Conservation (phyloP, 2,113 vertebrate species). For the Pithys albifrons region DNA sequence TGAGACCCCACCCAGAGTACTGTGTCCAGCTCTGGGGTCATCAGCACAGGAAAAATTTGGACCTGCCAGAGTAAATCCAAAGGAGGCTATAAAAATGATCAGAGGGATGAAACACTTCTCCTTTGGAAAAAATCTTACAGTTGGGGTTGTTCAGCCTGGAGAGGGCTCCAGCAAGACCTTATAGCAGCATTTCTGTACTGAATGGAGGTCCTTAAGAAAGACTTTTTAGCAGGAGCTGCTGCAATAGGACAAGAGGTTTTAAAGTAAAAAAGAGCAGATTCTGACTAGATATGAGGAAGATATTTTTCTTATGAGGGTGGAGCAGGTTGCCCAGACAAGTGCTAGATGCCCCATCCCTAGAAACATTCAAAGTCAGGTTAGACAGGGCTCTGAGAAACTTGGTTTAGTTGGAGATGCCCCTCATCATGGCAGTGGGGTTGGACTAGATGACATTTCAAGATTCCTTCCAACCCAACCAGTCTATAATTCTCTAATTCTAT, state of each 20-base stretch:
- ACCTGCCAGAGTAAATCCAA: fast-evolving
- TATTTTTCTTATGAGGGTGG: not conserved
- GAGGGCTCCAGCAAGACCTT: not conserved
- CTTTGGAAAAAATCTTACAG: not conserved
- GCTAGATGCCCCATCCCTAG: not conserved
- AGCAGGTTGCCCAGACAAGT: not conserved
- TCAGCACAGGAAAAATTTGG: not conserved
- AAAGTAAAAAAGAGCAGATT: not conserved
- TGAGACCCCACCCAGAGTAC: not conserved
- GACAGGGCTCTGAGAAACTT: not conserved
- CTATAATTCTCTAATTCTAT: not conserved
- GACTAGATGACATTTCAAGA: not conserved
- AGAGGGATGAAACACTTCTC: not conserved
- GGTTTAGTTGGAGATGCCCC: not conserved
- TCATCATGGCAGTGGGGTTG: not conserved
- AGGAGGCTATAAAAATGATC: not conserved
- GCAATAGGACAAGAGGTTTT: not conserved
- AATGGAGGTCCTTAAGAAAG: not conserved
- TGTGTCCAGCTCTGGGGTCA: not conserved
- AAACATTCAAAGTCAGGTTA: not conserved
- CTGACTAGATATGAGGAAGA: not conserved
- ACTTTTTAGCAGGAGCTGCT: not conserved
- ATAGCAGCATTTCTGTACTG: not conserved
- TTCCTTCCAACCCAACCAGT: not conserved
- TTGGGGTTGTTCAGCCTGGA: not conserved